Base-by-base conservation (phyloP, 2,888 invertebrate genomes). In the Drosophila pseudotalamancana region DNA sequence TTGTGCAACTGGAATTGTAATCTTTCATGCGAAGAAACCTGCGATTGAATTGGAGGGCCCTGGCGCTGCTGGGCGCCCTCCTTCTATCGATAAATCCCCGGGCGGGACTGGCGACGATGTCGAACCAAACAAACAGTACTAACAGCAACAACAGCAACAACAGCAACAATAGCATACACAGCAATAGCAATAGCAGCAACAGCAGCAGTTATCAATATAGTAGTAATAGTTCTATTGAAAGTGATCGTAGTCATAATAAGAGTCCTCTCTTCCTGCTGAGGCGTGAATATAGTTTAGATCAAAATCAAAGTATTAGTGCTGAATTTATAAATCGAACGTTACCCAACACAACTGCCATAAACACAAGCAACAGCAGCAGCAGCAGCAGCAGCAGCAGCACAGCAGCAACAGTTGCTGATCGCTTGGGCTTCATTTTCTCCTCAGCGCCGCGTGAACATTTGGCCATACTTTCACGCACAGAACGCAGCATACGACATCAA, bases 41-140 rank as follows among this genome's bases (percentile, higher is more conserved):
- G 83, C 90, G 90, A 78, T 86, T 89, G 83, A 87, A 87, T 80
- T 89, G 90, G 89, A 89, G 90, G 90, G 92, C 92, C 92, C 92
- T 92, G 88, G 92, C 92, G 79, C 86, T 90, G 90, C 90, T 90
- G 88, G 91, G 91, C 89, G 91, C 91, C 91, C 91, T 92, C 91
- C 91, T 91, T 67, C 87, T 90, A 87, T 84, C 90, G 70, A 87
- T 90, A 63, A 87, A 90, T 74, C 87, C 89, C 77, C 91, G 91
- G 91, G 88, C 88, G 76, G 75, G 72, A 60, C 80, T 88, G 84
- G 90, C 84, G 53, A 72, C 60, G 67, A 74, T 71, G 45, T 55
- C 62, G 59, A 73, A 50, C 84, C 57, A 66, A 63, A 53, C 25
- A 59, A 56, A 51, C 23, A 55, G 40, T 55, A 54, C 23, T 6